These are phyloP conservation scores for Cepaea nemoralis DNA, from an alignment of 1,140 invertebrate genomes.

Conservation along the genomic window DNA sequence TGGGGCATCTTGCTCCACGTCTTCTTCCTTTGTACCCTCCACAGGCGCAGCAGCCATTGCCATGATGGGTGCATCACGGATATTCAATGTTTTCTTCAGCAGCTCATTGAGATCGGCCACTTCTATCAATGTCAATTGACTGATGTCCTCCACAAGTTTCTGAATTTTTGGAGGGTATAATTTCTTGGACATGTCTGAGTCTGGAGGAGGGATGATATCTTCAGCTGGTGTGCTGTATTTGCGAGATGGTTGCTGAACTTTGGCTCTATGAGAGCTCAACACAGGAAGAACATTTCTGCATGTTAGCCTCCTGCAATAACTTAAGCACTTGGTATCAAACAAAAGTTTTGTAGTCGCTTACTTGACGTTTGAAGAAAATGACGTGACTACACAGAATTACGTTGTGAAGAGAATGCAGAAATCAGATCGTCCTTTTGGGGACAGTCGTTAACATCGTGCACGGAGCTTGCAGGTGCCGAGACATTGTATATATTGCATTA, in stretches of 20 bases:
- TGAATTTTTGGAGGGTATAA: conserved; percentile 86
- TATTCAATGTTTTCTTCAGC: conserved; percentile 85
- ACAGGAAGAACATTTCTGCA: no score
- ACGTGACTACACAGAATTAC: no score
- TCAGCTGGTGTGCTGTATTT: conserved; percentile 32
- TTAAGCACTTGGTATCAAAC: no score
- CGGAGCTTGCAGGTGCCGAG: no score
- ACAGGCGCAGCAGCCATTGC: conserved; percentile 73
- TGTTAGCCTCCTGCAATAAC: no score
- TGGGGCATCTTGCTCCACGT: conserved; percentile 75
- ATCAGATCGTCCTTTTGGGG: no score
- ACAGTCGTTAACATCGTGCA: no score
- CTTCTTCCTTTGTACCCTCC: conserved; percentile 61
- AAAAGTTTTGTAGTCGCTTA: no score
- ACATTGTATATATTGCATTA: no score
- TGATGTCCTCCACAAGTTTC: conserved; percentile 88
- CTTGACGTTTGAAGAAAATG: no score
- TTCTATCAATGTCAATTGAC: conserved; percentile 87
- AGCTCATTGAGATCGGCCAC: conserved; percentile 85
- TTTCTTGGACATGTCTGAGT: conserved; percentile 79
- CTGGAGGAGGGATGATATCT: conserved; percentile 47
- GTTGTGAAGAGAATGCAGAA: no score
- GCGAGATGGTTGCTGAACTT: conserved; percentile 37
- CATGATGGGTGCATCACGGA: conserved; percentile 91
- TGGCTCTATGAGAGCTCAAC: conserved; percentile 43